Evolutionary conservation across 92 coral and sea anemone genomes (phyloP), one percentile per base, ranked within the genome.

Genomic region (Siderastrea radians): DNA sequence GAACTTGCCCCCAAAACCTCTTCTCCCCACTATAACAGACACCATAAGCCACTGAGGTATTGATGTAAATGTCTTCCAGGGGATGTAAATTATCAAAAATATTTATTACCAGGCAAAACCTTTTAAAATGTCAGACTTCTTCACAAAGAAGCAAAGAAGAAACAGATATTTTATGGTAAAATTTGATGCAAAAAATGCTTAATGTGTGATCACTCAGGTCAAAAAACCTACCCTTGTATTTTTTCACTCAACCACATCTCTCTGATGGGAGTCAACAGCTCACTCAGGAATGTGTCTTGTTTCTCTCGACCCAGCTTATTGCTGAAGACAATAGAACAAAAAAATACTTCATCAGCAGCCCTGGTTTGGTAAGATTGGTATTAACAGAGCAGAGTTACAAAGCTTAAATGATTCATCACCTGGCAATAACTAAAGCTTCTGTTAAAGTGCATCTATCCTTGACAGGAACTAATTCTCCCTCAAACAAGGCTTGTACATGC

Each of bases 361-460:
- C 61, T 55, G 61, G 12, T 2, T 14, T 55, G 7, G 38, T 26
- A 26, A 26, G 38, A 26, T 26, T 26, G 38, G 38, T 26, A 26
- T 26, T 26, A 26, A 26, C 6, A 52, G 57, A 52, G 57, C 1
- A 52, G 57, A 52, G 57, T 52, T 52, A 5, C 9, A 52, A 26
- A 26, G 38, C 38, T 26, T 26, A 26, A 15, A 3, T 15, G 38
- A 67, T 68, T 26, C n/a, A 68, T 7, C 59, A 97, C 99, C 99
- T 98, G 86, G 96, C 96, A 49, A 91, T 88, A 59, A 92, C 96
- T 47, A 98, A 61, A 45, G 98, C 97, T 84, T 98, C 99, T 3
- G 99, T 96, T 72, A 98, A 90, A 16, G 93, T 90, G 51, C 93
- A 83, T 75, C 96, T 89, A 70, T 98, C 99, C 79, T 94, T 93